phyloP scores from a whole-genome alignment of 1,140 invertebrate species.

The Plodia interpunctella region DNA sequence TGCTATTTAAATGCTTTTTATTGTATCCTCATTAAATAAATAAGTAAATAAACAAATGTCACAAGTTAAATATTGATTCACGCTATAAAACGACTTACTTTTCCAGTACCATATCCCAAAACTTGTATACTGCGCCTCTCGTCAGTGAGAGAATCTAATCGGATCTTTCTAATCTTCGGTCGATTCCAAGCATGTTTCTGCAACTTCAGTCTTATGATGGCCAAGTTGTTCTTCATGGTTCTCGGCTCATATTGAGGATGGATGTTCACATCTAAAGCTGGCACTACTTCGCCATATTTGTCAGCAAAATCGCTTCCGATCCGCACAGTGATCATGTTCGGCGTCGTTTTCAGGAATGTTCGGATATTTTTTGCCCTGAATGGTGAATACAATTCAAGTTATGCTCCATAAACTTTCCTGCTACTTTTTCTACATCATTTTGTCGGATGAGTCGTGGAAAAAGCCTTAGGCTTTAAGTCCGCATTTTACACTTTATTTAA shows the following conservation, averaged over 20 bases:
- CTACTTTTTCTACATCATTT: too few species aligned
- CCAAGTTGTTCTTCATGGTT: slow-evolving; percentile 27
- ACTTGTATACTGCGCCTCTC: background rate
- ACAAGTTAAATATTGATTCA: too few species aligned
- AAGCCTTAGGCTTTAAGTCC: too few species aligned
- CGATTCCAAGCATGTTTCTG: background rate
- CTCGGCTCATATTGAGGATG: slow-evolving; percentile 25
- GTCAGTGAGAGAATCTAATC: background rate
- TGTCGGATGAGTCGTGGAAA: too few species aligned
- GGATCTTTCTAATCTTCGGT: slow-evolving; percentile 13
- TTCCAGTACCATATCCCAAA: background rate
- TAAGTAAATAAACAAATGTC: too few species aligned
- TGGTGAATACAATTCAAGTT: too few species aligned
- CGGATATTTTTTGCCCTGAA: background rate
- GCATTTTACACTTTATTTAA: too few species aligned
- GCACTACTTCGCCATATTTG: slow-evolving; percentile 15
- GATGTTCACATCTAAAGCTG: slow-evolving; percentile 18
- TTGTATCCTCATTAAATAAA: too few species aligned
- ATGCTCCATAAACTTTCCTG: too few species aligned
- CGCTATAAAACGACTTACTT: background rate
- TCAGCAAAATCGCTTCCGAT: slow-evolving; percentile 24
- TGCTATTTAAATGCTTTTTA: too few species aligned
- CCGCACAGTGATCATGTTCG: slow-evolving; percentile 12
- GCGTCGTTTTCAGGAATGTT: background rate
- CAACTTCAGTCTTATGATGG: slow-evolving; percentile 16